phyloP scores from a whole-genome alignment of 2,113 vertebrate species.

The Megalops atlanticus region DNA sequence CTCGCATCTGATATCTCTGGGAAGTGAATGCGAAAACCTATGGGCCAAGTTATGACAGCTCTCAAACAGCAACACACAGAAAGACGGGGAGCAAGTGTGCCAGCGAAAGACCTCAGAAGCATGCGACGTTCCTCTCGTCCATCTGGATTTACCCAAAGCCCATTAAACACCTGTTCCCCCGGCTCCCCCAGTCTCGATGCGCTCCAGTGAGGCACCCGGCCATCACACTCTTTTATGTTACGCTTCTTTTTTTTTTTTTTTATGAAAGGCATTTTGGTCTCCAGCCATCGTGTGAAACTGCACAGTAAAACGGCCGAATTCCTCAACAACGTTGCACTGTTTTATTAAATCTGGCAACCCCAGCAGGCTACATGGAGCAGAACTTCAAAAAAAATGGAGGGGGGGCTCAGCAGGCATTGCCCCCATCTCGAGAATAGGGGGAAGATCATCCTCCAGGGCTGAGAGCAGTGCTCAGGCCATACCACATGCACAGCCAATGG shows the following conservation, averaged over 20 bases:
- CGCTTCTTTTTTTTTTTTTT: conserved; percentile 20
- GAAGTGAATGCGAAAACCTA: conserved; percentile 8
- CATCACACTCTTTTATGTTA: conserved; percentile 54
- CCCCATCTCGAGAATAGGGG: conserved; percentile 52
- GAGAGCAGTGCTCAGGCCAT: not conserved
- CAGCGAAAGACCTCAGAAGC: no score
- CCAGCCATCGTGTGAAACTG: conserved; percentile 43
- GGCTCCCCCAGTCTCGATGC: conserved; percentile 44
- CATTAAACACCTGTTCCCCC: conserved; percentile 52
- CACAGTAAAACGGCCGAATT: conserved; percentile 44
- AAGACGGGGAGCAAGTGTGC: no score
- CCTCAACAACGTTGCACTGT: conserved; percentile 54
- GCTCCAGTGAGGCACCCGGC: conserved; percentile 57
- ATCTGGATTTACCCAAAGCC: conserved; percentile 26
- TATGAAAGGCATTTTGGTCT: conserved; percentile 58
- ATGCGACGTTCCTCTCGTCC: not conserved
- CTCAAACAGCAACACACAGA: conserved; percentile 2
- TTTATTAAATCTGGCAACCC: conserved; percentile 52
- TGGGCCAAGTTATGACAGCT: conserved; percentile 14
- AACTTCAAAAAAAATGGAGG: conserved; percentile 44
- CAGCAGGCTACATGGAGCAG: conserved; percentile 53
- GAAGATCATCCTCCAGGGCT: conserved; percentile 38
- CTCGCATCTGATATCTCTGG: not conserved
- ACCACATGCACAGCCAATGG: not conserved
- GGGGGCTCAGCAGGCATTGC: conserved; percentile 58